Conservation (phyloP, 2,888 invertebrate species). For the Spilosoma lubricipeda region DNA sequence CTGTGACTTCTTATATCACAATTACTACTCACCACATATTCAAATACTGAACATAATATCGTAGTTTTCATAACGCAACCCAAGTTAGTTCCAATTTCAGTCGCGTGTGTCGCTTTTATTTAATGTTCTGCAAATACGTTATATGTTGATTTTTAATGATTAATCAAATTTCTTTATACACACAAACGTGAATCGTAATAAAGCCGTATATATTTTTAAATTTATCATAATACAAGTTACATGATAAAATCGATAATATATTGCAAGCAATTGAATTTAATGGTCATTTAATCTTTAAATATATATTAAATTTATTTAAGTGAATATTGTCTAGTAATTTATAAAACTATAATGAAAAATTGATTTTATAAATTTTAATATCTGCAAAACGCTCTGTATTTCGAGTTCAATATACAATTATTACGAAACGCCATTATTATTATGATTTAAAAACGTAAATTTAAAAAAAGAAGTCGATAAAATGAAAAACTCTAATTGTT, state of each 20-base stretch:
- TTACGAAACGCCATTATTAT: background rate
- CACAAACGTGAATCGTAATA: too few relatives aligned
- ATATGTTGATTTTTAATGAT: background rate
- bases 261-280: background rate
- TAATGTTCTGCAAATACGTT: background rate
- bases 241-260: background rate
- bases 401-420: background rate
- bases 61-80: background rate
- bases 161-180: background rate
- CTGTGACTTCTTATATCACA: background rate
- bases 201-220: background rate
- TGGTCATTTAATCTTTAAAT: background rate
- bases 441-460: background rate
- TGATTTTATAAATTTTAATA: background rate
- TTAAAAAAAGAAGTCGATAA: background rate
- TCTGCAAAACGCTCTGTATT: background rate
- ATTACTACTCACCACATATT: background rate
- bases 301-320: background rate
- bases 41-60: background rate
- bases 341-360: background rate
- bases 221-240: background rate
- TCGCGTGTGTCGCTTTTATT: background rate
- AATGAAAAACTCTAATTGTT: conserved; percentile 1
- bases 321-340: background rate
- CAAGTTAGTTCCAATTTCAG: background rate